Conservation (phyloP, 1,140 invertebrate genomes). For the Orchesella cincta region DNA sequence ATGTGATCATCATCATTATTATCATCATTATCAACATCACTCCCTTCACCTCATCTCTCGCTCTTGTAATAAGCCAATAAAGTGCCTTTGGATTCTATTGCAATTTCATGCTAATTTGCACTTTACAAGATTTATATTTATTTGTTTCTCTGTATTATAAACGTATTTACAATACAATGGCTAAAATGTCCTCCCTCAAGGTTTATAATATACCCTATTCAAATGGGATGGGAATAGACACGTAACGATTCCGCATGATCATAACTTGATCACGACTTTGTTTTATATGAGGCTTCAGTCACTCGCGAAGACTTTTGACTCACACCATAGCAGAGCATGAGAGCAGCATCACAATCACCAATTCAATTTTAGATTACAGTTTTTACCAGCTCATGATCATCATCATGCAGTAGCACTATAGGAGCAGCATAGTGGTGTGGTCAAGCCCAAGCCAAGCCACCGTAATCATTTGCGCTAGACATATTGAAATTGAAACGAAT, state of each 20-base stretch:
- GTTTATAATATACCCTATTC: neutral
- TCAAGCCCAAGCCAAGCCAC: too few species aligned
- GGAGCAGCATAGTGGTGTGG: too few species aligned
- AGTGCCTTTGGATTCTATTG: neutral
- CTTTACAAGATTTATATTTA: conserved; percentile 20
- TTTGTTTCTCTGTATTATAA: conserved; percentile 12
- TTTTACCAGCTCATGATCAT: too few species aligned
- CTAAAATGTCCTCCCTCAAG: conserved; percentile 1
- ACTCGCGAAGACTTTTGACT: too few species aligned
- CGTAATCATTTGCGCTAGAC: too few species aligned
- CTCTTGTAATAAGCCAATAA: neutral
- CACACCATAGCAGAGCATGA: too few species aligned
- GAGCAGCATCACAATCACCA: too few species aligned
- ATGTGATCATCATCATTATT: neutral
- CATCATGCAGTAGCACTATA: too few species aligned
- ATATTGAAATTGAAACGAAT: too few species aligned
- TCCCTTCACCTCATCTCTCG: neutral
- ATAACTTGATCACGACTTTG: conserved; percentile 27
- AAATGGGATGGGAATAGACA: neutral
- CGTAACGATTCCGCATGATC: neutral
- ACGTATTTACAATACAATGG: conserved; percentile 7
- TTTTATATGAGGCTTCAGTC: too few species aligned
- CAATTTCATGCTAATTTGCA: conserved; percentile 15
- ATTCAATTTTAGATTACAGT: too few species aligned
- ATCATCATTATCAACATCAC: neutral